Conservation (phyloP, 30 jellyfish, hydroid and myxozoan species). For the Aurelia aurita region DNA sequence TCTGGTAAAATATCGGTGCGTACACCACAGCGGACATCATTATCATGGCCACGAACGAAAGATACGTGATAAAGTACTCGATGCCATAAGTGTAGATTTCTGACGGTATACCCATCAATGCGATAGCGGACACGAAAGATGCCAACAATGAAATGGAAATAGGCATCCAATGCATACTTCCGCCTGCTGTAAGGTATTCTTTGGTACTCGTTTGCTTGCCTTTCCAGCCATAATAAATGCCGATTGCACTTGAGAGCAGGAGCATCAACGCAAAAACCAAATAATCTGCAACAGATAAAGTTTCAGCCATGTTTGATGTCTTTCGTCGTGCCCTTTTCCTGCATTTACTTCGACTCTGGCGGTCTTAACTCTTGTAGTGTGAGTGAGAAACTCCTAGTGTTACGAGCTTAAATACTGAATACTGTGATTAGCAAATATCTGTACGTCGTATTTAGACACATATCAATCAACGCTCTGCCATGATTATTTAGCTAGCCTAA, state of each 20-base stretch:
- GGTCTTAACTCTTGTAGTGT: too few species aligned
- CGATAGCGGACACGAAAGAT: conserved; percentile 67
- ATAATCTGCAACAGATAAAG: conserved; percentile 52
- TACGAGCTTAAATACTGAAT: background rate
- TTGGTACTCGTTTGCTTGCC: conserved; percentile 59
- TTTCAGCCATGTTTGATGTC: conserved; percentile 11
- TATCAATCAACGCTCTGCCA: too few species aligned
- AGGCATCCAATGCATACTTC: conserved; percentile 77
- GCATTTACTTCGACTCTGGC: too few species aligned
- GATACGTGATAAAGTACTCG: conserved; percentile 49
- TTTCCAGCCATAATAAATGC: conserved; percentile 70
- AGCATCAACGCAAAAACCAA: conserved; percentile 64
- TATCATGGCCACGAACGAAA: conserved; percentile 74
- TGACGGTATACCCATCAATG: conserved; percentile 68
- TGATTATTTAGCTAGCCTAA: too few species aligned
- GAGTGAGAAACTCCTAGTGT: background rate
- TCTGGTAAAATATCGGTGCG: conserved; percentile 84
- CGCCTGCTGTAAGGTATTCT: conserved; percentile 76
- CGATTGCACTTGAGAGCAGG: conserved; percentile 60
- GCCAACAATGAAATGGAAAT: conserved; percentile 65
- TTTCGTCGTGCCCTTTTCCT: background rate
- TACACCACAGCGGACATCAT: conserved; percentile 63
- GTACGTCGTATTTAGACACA: too few species aligned
- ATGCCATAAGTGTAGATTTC: conserved; percentile 77
- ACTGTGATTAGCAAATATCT: too few species aligned